A percentile compares a stretch with the other conserved stretches of the same genome.
phyloP scores from a whole-genome alignment of 2,888 invertebrate species.

The Synergus gifuensis region DNA sequence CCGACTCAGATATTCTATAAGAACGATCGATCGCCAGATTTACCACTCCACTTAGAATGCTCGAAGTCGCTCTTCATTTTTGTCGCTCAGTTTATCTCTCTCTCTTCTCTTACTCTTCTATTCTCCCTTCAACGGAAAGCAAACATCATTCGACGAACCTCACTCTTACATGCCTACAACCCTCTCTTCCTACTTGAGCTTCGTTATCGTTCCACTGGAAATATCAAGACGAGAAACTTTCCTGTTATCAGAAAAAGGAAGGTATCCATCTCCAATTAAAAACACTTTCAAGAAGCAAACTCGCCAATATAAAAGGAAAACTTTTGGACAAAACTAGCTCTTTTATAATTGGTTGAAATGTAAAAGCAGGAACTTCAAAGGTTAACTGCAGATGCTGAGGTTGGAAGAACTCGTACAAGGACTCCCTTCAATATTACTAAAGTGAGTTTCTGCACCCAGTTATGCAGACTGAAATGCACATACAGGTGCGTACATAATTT shows the following conservation, averaged over 20 bases:
- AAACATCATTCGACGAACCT: slow-evolving; percentile 34
- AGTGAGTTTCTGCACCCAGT: not conserved
- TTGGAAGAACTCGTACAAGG: not conserved
- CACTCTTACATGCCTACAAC: slow-evolving; percentile 27
- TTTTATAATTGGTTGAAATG: not conserved
- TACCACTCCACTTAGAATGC: slow-evolving; percentile 36
- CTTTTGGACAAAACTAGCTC: not conserved
- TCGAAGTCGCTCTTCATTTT: slow-evolving; percentile 39
- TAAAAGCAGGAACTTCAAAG: not conserved
- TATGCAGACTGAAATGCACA: not conserved
- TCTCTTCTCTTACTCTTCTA: not conserved
- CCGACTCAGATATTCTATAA: slow-evolving; percentile 2
- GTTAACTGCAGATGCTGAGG: not conserved
- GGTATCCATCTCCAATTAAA: slow-evolving; percentile 5
- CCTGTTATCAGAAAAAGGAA: slow-evolving; percentile 16
- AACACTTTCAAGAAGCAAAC: not conserved
- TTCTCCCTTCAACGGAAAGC: slow-evolving; percentile 15
- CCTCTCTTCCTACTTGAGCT: slow-evolving; percentile 33
- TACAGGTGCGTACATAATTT: slow-evolving; percentile 11
- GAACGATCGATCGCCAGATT: slow-evolving; percentile 38
- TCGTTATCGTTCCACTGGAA: slow-evolving; percentile 31
- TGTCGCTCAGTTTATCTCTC: slow-evolving; percentile 27
- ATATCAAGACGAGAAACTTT: slow-evolving; percentile 25
- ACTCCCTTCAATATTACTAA: not conserved
- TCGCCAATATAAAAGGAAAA: not conserved